phyloP scores from a whole-genome alignment of 2,888 invertebrate species.

The Elysia crispata region DNA sequence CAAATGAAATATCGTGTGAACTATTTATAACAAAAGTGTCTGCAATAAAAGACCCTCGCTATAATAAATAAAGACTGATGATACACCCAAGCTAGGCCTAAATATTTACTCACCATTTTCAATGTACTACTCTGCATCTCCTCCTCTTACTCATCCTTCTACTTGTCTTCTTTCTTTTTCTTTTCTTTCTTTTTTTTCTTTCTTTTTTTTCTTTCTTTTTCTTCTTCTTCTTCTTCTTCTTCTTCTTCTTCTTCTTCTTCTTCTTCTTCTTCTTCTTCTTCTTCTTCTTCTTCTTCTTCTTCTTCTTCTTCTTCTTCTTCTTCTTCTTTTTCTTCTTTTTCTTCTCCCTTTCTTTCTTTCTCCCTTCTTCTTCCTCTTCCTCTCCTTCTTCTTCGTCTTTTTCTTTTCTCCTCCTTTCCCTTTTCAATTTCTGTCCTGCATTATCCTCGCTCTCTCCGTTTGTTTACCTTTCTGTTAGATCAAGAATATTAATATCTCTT shows the following conservation, averaged over 20 bases:
- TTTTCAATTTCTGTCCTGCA: too few species aligned
- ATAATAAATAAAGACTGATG: too few species aligned
- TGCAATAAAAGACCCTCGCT: too few species aligned
- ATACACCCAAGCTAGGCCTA: too few species aligned
- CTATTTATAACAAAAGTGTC: too few species aligned
- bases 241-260: not conserved
- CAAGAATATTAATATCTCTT: too few species aligned
- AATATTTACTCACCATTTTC: too few species aligned
- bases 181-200: not conserved
- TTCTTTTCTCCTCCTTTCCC: too few species aligned
- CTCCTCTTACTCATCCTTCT: slow-evolving; percentile 3
- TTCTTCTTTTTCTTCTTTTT: not conserved
- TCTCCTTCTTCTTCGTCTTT: too few species aligned
- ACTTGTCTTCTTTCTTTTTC: not conserved
- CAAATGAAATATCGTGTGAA: too few species aligned
- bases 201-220: not conserved
- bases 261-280: not conserved
- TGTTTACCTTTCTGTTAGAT: not conserved
- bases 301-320: not conserved
- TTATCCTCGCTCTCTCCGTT: too few species aligned
- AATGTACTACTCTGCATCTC: not conserved
- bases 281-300: not conserved
- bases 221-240: not conserved
- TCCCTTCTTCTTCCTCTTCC: slow-evolving; percentile 22
- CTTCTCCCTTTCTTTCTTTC: slow-evolving; percentile 20